Conservation (phyloP, 2,113 vertebrate species). For the Nothocercus julius region DNA sequence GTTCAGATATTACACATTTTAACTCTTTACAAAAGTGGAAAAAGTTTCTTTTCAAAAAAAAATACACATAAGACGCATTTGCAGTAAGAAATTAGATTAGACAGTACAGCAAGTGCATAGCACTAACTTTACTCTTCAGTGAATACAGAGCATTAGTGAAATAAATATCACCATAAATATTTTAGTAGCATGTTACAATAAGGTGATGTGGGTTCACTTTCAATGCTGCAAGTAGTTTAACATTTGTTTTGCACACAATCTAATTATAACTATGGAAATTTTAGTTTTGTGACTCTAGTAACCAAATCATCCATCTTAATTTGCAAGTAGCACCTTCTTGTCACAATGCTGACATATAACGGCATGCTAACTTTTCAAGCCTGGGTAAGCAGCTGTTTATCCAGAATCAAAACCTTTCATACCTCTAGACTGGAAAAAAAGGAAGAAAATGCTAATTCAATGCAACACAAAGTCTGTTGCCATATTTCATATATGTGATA, state of each 20-base stretch:
- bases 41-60: neutral
- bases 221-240: neutral
- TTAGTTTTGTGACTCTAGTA: neutral
- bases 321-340: neutral
- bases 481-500: neutral
- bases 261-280: neutral
- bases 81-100: neutral
- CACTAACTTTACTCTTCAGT: neutral
- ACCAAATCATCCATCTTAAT: neutral
- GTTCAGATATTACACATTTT: neutral
- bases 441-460: neutral
- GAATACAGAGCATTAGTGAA: neutral
- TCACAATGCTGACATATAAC: accelerated
- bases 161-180: neutral
- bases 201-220: neutral
- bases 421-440: neutral
- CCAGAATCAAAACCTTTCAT: neutral
- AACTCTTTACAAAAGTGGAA: neutral
- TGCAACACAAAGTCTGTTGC: neutral
- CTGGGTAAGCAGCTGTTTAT: neutral
- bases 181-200: accelerated
- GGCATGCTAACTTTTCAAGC: neutral
- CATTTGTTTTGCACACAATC: neutral
- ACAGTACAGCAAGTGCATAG: neutral
- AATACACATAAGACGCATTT: neutral